A percentile compares a stretch with the other conserved stretches of the same genome.
phyloP scores from a whole-genome alignment of 2,888 invertebrate species.

The Eupithecia centaureata region DNA sequence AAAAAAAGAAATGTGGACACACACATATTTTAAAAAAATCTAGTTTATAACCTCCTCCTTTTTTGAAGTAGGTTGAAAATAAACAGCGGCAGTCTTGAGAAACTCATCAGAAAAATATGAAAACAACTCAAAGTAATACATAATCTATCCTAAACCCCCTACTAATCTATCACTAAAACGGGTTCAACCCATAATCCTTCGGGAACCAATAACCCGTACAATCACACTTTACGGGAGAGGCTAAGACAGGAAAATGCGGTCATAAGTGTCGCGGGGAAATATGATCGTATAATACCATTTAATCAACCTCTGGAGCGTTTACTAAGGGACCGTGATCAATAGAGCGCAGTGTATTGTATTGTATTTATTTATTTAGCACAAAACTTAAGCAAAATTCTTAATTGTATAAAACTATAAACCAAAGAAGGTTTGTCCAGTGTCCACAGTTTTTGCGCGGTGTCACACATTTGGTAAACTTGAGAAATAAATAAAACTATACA shows the following conservation, averaged over 20 bases:
- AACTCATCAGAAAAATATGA: neutral
- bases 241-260: constrained; percentile 54
- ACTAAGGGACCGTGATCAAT: constrained; percentile 39
- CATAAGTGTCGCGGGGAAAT: constrained; percentile 65
- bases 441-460: too few relatives aligned
- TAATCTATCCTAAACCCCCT: neutral
- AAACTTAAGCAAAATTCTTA: too few relatives aligned
- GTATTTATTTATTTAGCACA: too few relatives aligned
- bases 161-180: constrained; percentile 23
- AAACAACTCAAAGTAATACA: too few relatives aligned
- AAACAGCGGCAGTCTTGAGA: neutral
- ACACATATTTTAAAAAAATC: too few relatives aligned
- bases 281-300: constrained; percentile 69
- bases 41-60: too few relatives aligned
- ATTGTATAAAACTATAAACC: too few relatives aligned
- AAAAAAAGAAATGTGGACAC: too few relatives aligned
- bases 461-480: too few relatives aligned
- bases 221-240: constrained; percentile 57
- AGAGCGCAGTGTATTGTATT: constrained; percentile 3
- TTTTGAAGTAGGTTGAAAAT: too few relatives aligned
- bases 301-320: constrained; percentile 66
- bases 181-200: constrained; percentile 34
- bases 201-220: constrained; percentile 40
- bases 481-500: too few relatives aligned
- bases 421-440: too few relatives aligned